Conservation (phyloP, 2,113 vertebrate species). For the Hemiscyllium ocellatum region DNA sequence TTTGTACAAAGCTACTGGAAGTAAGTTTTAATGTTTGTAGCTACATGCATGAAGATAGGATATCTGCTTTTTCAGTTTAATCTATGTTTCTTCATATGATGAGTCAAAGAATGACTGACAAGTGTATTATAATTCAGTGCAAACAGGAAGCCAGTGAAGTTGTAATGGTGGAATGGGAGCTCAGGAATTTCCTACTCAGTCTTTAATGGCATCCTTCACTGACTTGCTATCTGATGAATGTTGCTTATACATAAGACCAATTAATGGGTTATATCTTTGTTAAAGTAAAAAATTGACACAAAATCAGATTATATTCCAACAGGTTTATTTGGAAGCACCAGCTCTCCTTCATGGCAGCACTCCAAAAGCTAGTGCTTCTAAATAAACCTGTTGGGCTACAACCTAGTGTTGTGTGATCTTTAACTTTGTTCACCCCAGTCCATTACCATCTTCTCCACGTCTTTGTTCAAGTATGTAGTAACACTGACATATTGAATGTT, state of each 20-base stretch:
- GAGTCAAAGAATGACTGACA: neutral
- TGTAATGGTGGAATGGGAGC: neutral
- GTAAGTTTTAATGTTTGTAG: neutral
- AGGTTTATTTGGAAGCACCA: no score
- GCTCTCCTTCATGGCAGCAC: no score
- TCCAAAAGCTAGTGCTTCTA: no score
- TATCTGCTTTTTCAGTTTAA: no score
- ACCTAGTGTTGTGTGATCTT: no score
- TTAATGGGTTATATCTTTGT: neutral
- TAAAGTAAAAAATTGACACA: neutral
- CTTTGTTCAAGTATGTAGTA: neutral
- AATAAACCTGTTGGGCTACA: no score
- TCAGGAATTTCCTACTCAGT: neutral
- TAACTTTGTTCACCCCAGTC: no score
- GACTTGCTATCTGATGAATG: neutral
- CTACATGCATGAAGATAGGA: neutral
- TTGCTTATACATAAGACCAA: neutral
- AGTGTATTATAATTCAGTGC: neutral
- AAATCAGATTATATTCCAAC: no score
- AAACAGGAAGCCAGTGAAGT: neutral
- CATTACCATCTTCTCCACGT: no score
- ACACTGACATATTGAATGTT: neutral
- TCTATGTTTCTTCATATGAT: neutral
- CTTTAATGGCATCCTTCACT: neutral
- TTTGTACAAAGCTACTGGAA: neutral